Evolutionary conservation across 2,888 invertebrate genomes (phyloP).

Genomic region (Drosophila atripex): DNA sequence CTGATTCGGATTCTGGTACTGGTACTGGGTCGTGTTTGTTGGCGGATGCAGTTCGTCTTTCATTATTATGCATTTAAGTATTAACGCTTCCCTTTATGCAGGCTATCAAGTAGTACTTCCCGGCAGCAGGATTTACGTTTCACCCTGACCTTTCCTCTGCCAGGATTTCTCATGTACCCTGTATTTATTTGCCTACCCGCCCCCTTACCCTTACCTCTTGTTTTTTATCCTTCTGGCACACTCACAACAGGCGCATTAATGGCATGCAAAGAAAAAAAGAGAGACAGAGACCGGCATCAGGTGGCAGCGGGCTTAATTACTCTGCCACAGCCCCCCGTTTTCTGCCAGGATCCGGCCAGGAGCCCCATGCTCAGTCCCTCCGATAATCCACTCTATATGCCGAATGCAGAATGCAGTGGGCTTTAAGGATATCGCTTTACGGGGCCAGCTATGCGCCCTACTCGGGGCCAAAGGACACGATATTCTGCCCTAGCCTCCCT

Average conservation of each 20-base stretch:
- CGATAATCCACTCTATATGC: constrained; percentile 30
- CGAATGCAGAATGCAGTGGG: constrained; percentile 22
- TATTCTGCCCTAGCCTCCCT: neutral
- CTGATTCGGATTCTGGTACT: too few species aligned
- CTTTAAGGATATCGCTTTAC: constrained; percentile 34
- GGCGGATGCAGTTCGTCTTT: constrained; percentile 23
- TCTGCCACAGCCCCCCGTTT: constrained; percentile 3
- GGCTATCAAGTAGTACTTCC: constrained; percentile 46
- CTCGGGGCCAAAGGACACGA: neutral
- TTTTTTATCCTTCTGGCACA: neutral
- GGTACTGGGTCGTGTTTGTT: neutral
- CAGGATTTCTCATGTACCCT: neutral
- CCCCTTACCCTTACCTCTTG: neutral
- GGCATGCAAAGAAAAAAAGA: neutral
- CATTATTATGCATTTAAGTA: constrained; percentile 68
- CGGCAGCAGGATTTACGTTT: constrained; percentile 10
- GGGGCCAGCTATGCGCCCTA: constrained; percentile 8
- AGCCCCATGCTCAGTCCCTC: neutral
- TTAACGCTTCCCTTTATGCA: constrained; percentile 61
- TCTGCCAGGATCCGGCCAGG: neutral
- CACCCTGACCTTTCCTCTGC: constrained; percentile 18
- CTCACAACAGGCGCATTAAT: constrained; percentile 29
- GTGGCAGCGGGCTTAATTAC: constrained; percentile 37
- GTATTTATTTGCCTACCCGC: neutral
- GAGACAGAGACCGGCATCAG: constrained; percentile 20